A percentile compares a stretch with the other conserved stretches of the same genome.
Evolutionary conservation across 1,140 invertebrate species (phyloP).

Genomic region (Ooceraea biroi): DNA sequence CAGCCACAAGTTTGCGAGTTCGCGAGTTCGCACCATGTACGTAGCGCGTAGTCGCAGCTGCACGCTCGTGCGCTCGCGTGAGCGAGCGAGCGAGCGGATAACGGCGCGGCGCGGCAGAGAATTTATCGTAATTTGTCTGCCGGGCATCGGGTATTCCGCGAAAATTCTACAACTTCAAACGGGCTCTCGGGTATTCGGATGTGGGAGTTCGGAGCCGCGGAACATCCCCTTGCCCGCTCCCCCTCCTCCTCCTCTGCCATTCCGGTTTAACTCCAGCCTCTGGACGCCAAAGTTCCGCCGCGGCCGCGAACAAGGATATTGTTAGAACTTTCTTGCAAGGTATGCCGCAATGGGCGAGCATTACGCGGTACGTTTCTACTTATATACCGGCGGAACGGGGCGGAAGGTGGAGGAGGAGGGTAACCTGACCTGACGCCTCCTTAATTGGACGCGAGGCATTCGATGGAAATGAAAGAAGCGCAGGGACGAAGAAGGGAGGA

Average conservation of each 20-base stretch:
- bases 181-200: conserved; percentile 66
- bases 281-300: conserved; percentile 65
- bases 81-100: no score
- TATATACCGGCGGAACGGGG: conserved; percentile 14
- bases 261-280: conserved; percentile 58
- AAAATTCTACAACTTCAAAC: conserved; percentile 73
- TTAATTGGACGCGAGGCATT: conserved; percentile 66
- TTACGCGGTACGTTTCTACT: conserved; percentile 59
- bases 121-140: conserved; percentile 76
- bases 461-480: conserved; percentile 60
- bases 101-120: conserved; percentile 44
- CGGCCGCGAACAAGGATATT: conserved; percentile 73
- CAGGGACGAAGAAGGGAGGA: not conserved
- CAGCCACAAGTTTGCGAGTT: no score
- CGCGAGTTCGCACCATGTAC: no score
- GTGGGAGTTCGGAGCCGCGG: conserved; percentile 63
- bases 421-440: conserved; percentile 43
- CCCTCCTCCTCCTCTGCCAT: no score
- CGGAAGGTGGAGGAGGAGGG: no score
- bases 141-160: conserved; percentile 68
- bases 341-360: conserved; percentile 66
- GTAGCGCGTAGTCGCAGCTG: no score
- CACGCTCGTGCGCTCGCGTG: conserved; percentile 11
- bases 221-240: conserved; percentile 57
- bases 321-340: conserved; percentile 78